Evolutionary conservation across 2,888 invertebrate species (phyloP), one percentile per base, ranked within the genome.

Genomic region (Troilus luridus): DNA sequence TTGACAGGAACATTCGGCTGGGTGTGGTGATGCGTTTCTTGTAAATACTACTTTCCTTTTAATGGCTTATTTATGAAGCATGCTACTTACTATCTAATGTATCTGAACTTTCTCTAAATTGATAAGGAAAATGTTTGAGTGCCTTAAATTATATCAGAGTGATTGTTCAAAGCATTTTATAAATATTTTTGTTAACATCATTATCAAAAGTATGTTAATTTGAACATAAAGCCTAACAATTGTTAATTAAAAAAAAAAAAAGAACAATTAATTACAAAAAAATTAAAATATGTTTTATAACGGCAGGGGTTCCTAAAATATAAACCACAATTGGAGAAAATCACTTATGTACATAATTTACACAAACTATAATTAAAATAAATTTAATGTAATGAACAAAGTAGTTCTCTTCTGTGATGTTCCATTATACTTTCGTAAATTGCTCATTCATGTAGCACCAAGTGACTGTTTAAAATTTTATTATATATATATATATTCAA

Each of bases 11-110:
- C 91, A 91, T 11, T 60, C 62, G 67, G 62, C 91, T 91, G 91
- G 91, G 91, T 91, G 91, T 91, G 91, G 91, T 91, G 91, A 81
- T 91, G 91, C 91, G 91, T 91, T 88, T 77, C 59, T 91, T 67
- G 67, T 77, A 60, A 77, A 77, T 91, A 88, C 54, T 72, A 72
- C 41, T 14, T 64, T 62, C n/a, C 60, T 64, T 6, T 89, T 54
- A 54, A 64, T 88, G 58, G 85, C 85, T 56, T 85, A 72, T 77
- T 72, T 77, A 54, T 90, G 67, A 58, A 58, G 90, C 90, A 90
- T 90, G 90, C 41, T 88, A 62, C 19, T 59, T 88, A 62, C 19
- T 59, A 27, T 62, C 27, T 77, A 77, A 77, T 77, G 10, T n/a
- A n/a, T 77, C 27, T 77, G 17, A 77, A 64, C 59, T 88, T 59